Base-by-base conservation (phyloP, 2,797 vertebrate genomes). In the Alauda arvensis region DNA sequence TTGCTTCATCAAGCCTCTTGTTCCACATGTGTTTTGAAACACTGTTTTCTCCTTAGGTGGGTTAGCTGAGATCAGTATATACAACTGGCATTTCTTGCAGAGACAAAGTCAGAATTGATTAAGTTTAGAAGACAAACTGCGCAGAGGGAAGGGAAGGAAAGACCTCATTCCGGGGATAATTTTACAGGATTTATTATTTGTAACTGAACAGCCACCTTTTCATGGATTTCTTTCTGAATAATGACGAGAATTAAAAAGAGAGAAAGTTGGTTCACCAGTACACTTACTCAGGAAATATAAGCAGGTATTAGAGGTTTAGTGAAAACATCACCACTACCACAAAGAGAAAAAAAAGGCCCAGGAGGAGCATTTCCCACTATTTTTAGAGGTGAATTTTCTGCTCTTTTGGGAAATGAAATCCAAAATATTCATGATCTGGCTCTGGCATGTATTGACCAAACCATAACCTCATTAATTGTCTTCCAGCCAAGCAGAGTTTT, bases 21-120 rank as follows among this genome's bases (percentile, higher is more conserved):
- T 67, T 49, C 20, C n/a, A 79, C 48, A 59, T 62, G 40, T 62
- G 62, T 87, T 89, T 89, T 88, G 80, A 83, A 88, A 46, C 57
- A 13, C 70, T 60, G 75, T 88, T 51, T 67, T 17, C 33, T 75
- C 74, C 51, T 37, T 77, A n/a, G 70, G 28, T 49, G 81, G 43
- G 39, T 86, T 77, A 82, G 66, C 57, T 55, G 55, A 77, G 83
- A 81, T 87, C 61, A 87, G 88, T 94, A 94, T 66, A 40, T 29
- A 40, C 49, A 83, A 68, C 2, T 75, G 63, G 5, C 19, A 33
- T 77, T 90, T 83, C 59, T 87, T 71, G 56, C 79, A 75, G 42
- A 88, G 43, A 57, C n/a, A 71, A 45, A 87, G 80, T 86, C 79
- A 80, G 62, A 81, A 88, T 75, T 1, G 1, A 79, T 94, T 84